Evolutionary conservation across 1,140 invertebrate species (phyloP).

Genomic region (Hermetia illucens): DNA sequence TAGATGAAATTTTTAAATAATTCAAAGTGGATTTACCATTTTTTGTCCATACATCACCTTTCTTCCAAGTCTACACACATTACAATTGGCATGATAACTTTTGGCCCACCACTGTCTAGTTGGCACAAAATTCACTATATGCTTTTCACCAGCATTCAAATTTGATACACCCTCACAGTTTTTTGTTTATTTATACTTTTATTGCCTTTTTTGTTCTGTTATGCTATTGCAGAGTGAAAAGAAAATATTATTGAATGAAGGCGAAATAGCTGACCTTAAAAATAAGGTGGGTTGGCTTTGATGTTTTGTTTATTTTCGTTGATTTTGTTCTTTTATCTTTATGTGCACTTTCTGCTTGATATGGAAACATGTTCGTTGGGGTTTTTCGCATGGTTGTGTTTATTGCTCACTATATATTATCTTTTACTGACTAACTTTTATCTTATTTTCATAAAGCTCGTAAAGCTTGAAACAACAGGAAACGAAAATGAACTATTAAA

Average conservation of each 20-base stretch:
- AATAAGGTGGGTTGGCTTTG: constrained; percentile 20
- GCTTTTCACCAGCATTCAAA: too few relatives aligned
- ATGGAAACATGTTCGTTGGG: too few relatives aligned
- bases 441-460: constrained; percentile 40
- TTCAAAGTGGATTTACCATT: too few relatives aligned
- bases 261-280: constrained; percentile 26
- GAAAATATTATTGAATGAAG: constrained; percentile 27
- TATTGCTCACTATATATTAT: constrained; percentile 3
- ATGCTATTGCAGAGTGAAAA: constrained; percentile 23
- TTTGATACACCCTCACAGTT: constrained; percentile 1
- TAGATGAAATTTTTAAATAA: too few relatives aligned
- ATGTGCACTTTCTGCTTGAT: too few relatives aligned
- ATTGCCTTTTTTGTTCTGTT: constrained; percentile 9
- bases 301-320: background rate
- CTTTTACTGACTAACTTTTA: constrained; percentile 6
- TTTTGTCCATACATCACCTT: too few relatives aligned
- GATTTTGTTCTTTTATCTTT: too few relatives aligned
- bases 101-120: too few relatives aligned
- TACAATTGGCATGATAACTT: too few relatives aligned
- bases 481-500: constrained; percentile 36
- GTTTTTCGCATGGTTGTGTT: constrained; percentile 3
- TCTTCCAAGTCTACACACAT: too few relatives aligned
- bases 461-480: constrained; percentile 64
- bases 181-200: constrained; percentile 6
- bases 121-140: too few relatives aligned